phyloP scores from a whole-genome alignment of 2,797 vertebrate genomes.

The Acanthornis magna region DNA sequence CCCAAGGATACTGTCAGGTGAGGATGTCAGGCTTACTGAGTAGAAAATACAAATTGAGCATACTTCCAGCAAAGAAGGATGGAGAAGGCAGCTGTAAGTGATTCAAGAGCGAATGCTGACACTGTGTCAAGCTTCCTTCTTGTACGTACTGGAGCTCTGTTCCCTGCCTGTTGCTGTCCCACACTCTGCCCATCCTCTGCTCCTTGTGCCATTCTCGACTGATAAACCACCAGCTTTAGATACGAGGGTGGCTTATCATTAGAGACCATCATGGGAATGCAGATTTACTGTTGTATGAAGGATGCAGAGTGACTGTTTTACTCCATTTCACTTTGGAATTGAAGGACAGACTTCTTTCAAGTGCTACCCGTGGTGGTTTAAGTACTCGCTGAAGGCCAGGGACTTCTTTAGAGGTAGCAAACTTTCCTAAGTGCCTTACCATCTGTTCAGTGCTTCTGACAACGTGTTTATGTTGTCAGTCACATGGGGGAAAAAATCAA shows the following conservation, averaged over 20 bases:
- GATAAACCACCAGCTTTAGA: background rate
- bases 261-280: background rate
- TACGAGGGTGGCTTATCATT: background rate
- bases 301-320: background rate
- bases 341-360: background rate
- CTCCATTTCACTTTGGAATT: background rate
- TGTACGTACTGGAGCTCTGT: background rate
- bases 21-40: background rate
- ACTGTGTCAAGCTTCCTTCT: background rate
- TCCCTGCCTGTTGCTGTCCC: background rate
- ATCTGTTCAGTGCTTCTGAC: constrained; percentile 39
- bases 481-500: background rate
- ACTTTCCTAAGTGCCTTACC: constrained; percentile 28
- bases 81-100: background rate
- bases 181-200: background rate
- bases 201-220: background rate
- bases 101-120: background rate
- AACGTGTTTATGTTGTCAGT: constrained; percentile 43
- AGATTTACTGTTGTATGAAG: background rate
- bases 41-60: background rate
- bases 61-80: background rate
- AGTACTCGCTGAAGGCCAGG: background rate
- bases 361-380: background rate
- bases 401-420: constrained; percentile 16
- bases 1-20: background rate